Base-by-base conservation (phyloP, 1,140 invertebrate genomes). In the Leptestheria dahalacensis region DNA sequence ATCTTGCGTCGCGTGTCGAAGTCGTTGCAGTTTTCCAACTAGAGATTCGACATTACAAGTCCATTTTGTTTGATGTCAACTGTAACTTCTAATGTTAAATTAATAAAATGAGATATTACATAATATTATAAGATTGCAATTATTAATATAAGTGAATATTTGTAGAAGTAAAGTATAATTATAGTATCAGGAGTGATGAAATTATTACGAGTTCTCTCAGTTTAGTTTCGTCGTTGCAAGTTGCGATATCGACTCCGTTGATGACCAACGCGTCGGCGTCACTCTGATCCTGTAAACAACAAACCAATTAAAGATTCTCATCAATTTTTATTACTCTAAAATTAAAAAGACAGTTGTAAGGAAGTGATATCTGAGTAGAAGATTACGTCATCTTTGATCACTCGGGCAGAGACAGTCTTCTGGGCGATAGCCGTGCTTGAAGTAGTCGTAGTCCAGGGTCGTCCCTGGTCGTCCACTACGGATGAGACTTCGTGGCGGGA, bases 1-100 rank as follows among this genome's bases (percentile, higher is more conserved):
- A 91, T 83, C 66, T 80, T 79, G 66, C 85, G 82, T 67, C 87
- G 78, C 69, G 86, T 84, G 70, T 91, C 88, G 82, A 88, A 90
- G 68, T 86, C 85, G 64, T 80, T 82, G 69, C 85, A 84, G 71
- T 82, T 79, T 72, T 88, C 87, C 75, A 91, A 78, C 87, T 91
- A 71, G n/a, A n/a, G n/a, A n/a, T n/a, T n/a, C n/a, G n/a, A n/a
- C n/a, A n/a, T n/a, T n/a, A n/a, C n/a, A n/a, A n/a, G n/a, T n/a
- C n/a, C n/a, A n/a, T n/a, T n/a, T n/a, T n/a, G n/a, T n/a, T n/a
- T n/a, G n/a, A n/a, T n/a, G n/a, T n/a, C n/a, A n/a, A n/a, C n/a
- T n/a, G n/a, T n/a, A n/a, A n/a, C n/a, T n/a, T n/a, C n/a, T n/a
- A n/a, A n/a, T n/a, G n/a, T n/a, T n/a, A n/a, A n/a, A n/a, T n/a